Evolutionary conservation across 1,140 invertebrate species (phyloP).

Genomic region (Drosophila takahashii): DNA sequence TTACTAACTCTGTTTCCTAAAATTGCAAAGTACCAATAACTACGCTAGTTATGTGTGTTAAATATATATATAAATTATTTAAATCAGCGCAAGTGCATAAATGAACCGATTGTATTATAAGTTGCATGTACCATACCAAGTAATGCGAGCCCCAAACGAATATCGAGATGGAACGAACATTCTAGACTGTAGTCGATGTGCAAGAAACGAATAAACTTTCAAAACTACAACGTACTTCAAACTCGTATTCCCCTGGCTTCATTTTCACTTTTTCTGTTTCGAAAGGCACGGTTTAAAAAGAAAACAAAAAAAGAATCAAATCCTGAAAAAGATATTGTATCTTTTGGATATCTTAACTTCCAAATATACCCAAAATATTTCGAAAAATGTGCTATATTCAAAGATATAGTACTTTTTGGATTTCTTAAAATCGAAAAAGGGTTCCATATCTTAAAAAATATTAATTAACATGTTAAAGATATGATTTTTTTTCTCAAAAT

Average conservation of each 20-base stretch:
- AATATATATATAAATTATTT: conserved; percentile 74
- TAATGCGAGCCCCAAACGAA: conserved; percentile 60
- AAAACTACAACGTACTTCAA: conserved; percentile 55
- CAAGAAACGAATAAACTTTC: conserved; percentile 79
- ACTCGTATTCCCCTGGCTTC: conserved; percentile 4
- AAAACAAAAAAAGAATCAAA: too few species aligned
- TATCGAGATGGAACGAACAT: conserved; percentile 63
- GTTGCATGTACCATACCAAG: conserved; percentile 71
- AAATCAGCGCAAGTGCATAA: conserved; percentile 72
- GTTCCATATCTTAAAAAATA: neutral
- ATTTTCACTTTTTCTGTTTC: neutral
- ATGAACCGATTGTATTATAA: conserved; percentile 79
- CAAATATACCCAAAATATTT: too few species aligned
- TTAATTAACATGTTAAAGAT: neutral
- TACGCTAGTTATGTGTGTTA: conserved; percentile 78
- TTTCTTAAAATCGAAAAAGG: neutral
- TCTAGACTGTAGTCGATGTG: conserved; percentile 81
- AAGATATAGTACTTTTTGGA: too few species aligned
- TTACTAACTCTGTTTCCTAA: conserved; percentile 81
- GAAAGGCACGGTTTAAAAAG: neutral
- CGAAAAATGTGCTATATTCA: too few species aligned
- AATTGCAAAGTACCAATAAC: conserved; percentile 80
- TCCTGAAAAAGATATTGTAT: too few species aligned
- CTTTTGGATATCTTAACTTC: too few species aligned
- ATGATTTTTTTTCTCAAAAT: neutral